Evolutionary conservation across 2,888 invertebrate genomes (phyloP), one percentile per base, ranked within the genome.

Genomic region (Glaucopsyche alexis): DNA sequence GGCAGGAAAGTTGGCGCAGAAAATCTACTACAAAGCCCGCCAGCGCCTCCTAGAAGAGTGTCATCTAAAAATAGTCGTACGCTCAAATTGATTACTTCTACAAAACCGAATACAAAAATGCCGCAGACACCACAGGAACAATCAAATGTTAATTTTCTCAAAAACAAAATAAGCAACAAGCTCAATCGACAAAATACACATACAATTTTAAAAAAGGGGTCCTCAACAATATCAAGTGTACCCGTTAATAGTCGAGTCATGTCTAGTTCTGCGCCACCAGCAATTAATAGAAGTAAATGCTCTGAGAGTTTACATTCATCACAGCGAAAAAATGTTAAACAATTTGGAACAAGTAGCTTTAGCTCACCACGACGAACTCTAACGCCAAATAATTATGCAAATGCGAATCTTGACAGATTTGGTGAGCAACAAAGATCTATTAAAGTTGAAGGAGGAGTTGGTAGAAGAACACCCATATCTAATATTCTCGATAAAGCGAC

Each of bases 51-150:
- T 0, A 94, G 95, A 83, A 94, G 97, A 79, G 94, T 94, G 77
- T 97, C 97, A 0, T 97, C 97, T 0, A 95, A 94, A 80, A 95
- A 95, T 79, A 96, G 95, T 80, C 94, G 94, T 74, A 96, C 96
- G 3, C 88, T 96, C 11, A 94, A 94, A 81, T 85, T 96, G 69
- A 94, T 95, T 65, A 94, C 95, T 0, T 93, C 92, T 2, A 85
- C 84, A 9, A 90, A 93, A 82, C 90, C 93, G 70, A 83, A 89
- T 11, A 88, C 91, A 38, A 81, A 82, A 72, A 85, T 88, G 8
- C 84, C 88, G 50, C 86, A 86, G 78, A 84, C 89, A 11, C 84
- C 89, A 11, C 84, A 85, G 47, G 86, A 79, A 29, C 85, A 87
- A 77, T 87, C 94, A 0, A 95, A 95, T 81, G 94, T 95, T 0